Base-by-base conservation (phyloP, 2,113 vertebrate genomes). In the Misgurnus mizolepis region DNA sequence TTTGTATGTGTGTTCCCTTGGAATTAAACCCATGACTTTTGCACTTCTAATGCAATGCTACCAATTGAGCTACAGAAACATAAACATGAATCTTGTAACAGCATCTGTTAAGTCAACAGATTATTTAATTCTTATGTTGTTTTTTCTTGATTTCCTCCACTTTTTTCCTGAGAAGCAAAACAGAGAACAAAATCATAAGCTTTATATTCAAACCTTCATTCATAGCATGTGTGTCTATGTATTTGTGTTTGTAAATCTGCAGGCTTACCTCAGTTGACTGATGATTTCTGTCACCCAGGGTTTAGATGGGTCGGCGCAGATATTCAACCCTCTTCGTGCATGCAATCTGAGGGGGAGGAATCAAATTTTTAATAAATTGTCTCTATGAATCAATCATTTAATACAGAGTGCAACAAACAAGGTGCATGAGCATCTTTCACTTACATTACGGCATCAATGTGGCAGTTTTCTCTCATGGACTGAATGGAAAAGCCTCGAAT, bases 401-500 rank as follows among this genome's bases (percentile, higher is more conserved):
- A n/a, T 34, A 8, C 14, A 73, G 12, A 58, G 65, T 76, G 34
- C 50, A 14, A 22, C 22, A 22, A 22, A 64, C 15, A 55, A 0
- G 39, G 55, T 22, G 47, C 27, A 71, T 64, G 41, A 8, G 40
- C 50, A 67, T 10, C 56, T 11, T 8, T 15, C 34, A 79, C 86
- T 86, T 65, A 87, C 86, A 87, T 81, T 62, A 93, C 87, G 58
- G 89, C 89, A 17, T 78, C 55, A 34, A 92, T 86, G 0, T 43
- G n/a, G 79, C 92, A 92, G 5, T 77, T 0, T 75, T 80, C 83
- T 15, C 3, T 64, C 0, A n/a, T 2, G 1, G 18, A 66, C 85
- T 93, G 92, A 47, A 92, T 76, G 0, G 91, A 86, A 68, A 86
- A 90, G 7, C 90, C 90, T 3, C 2, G 72, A 49, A 93, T 90